These are phyloP conservation scores for Paedocypris micromegethes DNA, from an alignment of 2,797 vertebrate genomes.

Conservation along the genomic window DNA sequence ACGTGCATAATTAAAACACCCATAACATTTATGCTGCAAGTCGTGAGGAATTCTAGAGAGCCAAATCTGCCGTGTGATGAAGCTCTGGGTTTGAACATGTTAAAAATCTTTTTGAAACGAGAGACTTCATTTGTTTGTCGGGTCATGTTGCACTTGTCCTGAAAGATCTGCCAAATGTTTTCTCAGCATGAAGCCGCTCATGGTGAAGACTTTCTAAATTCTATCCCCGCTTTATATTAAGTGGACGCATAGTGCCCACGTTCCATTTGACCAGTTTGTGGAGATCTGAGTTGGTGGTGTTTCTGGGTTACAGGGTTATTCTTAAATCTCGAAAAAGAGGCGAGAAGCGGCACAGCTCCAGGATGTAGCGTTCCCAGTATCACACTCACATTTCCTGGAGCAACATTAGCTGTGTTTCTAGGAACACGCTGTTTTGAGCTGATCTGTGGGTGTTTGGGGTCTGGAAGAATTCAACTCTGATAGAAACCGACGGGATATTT, in stretches of 20 bases:
- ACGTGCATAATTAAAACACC: too few species aligned
- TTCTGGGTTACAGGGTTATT: conserved; percentile 6
- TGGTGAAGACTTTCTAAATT: background rate
- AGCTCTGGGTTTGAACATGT: too few species aligned
- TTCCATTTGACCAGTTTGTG: background rate
- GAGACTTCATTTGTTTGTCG: background rate
- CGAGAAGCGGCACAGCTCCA: conserved; percentile 23
- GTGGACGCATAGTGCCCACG: too few species aligned
- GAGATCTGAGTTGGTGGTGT: conserved; percentile 2
- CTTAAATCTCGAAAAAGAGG: conserved; percentile 15
- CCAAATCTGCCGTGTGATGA: too few species aligned
- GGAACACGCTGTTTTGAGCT: conserved; percentile 35
- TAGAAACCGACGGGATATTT: background rate
- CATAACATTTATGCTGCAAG: too few species aligned
- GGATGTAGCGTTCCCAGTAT: conserved; percentile 21
- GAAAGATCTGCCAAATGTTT: conserved; percentile 2
- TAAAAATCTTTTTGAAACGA: background rate
- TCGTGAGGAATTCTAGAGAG: too few species aligned
- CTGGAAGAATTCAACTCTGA: conserved; percentile 32
- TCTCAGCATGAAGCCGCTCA: conserved; percentile 11
- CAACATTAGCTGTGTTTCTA: conserved; percentile 40
- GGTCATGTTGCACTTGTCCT: conserved; percentile 9
- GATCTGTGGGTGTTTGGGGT: conserved; percentile 39
- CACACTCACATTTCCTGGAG: conserved; percentile 29
- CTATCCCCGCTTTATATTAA: too few species aligned